phyloP scores from a whole-genome alignment of 2,797 vertebrate species.

The Enteromius treurensis region DNA sequence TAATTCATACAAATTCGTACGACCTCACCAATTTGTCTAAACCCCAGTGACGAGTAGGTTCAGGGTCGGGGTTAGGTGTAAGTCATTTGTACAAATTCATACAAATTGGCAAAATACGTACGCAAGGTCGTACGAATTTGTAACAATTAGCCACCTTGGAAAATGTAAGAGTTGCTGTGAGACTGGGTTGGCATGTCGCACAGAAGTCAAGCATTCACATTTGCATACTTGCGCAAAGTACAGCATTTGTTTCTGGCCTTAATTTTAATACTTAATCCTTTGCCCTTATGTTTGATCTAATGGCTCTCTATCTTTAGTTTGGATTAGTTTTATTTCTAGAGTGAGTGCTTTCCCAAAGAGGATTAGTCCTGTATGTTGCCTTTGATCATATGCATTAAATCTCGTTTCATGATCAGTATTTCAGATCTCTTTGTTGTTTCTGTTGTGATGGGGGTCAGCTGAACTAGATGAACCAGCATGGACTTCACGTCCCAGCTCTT shows the following conservation, averaged over 20 bases:
- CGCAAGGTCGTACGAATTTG: too few relatives aligned
- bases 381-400: constrained; percentile 61
- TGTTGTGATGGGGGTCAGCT: constrained; percentile 18
- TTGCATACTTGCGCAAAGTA: not conserved
- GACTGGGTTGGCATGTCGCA: not conserved
- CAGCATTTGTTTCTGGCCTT: constrained; percentile 1
- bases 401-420: constrained; percentile 47
- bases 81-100: too few relatives aligned
- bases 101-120: too few relatives aligned
- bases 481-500: not conserved
- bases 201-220: not conserved
- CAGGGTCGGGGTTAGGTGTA: too few relatives aligned
- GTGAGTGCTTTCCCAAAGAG: constrained; percentile 61
- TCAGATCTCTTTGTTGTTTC: not conserved
- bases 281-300: constrained; percentile 35
- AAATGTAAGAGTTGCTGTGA: too few relatives aligned
- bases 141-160: too few relatives aligned
- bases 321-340: constrained; percentile 68
- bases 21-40: too few relatives aligned
- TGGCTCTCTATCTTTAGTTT: constrained; percentile 58
- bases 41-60: too few relatives aligned
- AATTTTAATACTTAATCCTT: not conserved
- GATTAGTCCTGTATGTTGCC: constrained; percentile 64
- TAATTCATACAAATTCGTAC: too few relatives aligned
- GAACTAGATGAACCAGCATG: not conserved